Conservation (phyloP, 2,888 invertebrate genomes). For the Pasiphila rectangulata region DNA sequence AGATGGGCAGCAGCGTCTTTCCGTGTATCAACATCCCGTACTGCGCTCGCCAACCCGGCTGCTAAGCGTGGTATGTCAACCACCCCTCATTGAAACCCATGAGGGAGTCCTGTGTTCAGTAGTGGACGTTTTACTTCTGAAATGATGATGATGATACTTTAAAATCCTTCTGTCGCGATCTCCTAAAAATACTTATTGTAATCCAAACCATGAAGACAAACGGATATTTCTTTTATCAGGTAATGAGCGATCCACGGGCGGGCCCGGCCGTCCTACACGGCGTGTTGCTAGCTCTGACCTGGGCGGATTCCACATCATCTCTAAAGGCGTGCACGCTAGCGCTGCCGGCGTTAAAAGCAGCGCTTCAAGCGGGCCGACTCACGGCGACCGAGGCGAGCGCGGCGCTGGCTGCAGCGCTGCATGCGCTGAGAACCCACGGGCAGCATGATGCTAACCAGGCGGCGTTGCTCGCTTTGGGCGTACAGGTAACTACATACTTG, state of each 20-base stretch:
- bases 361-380: constrained; percentile 78
- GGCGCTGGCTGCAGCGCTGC: constrained; percentile 88
- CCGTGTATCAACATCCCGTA: no score
- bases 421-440: constrained; percentile 91
- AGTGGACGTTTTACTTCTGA: no score
- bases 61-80: no score
- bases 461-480: constrained; percentile 87
- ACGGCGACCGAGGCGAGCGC: constrained; percentile 65
- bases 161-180: no score
- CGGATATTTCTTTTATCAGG: background rate
- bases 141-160: no score
- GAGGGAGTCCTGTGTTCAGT: no score
- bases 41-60: no score
- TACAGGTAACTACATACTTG: constrained; percentile 83
- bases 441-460: constrained; percentile 95
- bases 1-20: no score
- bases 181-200: no score
- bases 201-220: no score
- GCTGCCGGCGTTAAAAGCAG: constrained; percentile 84
- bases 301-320: constrained; percentile 92
- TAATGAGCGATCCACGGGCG: constrained; percentile 80
- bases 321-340: constrained; percentile 89
- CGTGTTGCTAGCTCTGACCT: constrained; percentile 79
- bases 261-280: constrained; percentile 61
- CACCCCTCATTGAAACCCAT: no score